These are phyloP conservation scores for Galerucella pusilla DNA, from an alignment of 2,888 invertebrate genomes.

Conservation along the genomic window DNA sequence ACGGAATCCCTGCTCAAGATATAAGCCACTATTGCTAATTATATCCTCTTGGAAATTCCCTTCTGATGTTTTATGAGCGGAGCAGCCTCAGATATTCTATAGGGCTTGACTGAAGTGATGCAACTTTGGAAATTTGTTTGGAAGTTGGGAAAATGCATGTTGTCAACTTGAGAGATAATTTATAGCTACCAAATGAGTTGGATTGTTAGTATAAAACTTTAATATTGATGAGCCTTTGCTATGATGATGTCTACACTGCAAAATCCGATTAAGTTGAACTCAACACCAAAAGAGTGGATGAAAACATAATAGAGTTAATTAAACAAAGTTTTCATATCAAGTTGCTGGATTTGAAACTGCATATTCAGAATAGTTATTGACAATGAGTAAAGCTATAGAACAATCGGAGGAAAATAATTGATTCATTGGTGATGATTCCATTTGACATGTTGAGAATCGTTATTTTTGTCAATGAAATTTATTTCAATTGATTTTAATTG, in stretches of 20 bases:
- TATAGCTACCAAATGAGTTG: neutral
- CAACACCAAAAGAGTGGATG: no score
- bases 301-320: no score
- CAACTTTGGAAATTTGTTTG: slow-evolving; percentile 18
- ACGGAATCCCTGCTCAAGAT: slow-evolving; percentile 18
- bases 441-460: no score
- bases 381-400: no score
- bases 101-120: slow-evolving; percentile 12
- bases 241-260: neutral
- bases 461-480: no score
- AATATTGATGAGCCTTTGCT: neutral
- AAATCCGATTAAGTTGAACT: neutral
- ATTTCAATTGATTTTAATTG: no score
- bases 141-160: slow-evolving; percentile 2
- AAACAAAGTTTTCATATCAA: no score
- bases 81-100: slow-evolving; percentile 13
- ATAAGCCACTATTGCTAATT: slow-evolving; percentile 30
- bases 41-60: slow-evolving; percentile 30
- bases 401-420: no score
- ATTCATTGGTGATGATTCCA: no score
- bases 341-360: no score
- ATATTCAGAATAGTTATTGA: no score
- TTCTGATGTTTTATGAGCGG: slow-evolving; percentile 30
- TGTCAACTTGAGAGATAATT: slow-evolving; percentile 1
- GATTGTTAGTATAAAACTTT: neutral